Evolutionary conservation across 2,888 invertebrate species (phyloP).

Genomic region (Xylocampa areola): DNA sequence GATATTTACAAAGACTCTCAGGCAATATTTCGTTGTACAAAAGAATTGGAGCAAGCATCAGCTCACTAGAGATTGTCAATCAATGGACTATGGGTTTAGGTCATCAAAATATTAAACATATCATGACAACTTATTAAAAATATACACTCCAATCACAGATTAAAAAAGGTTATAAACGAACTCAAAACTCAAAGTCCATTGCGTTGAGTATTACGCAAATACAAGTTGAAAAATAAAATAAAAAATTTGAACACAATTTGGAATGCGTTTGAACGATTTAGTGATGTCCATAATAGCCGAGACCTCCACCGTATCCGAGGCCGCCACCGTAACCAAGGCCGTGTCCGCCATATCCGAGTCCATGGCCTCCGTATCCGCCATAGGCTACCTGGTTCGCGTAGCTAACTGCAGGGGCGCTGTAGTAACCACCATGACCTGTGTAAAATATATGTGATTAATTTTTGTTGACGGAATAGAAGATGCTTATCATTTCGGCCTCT

Average conservation of each 20-base stretch:
- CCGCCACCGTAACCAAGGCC: constrained; percentile 63
- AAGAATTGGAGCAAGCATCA: constrained; percentile 30
- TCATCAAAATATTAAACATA: constrained; percentile 18
- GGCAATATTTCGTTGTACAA: constrained; percentile 68
- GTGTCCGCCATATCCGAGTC: constrained; percentile 62
- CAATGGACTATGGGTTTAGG: constrained; percentile 20
- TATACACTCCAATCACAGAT: constrained; percentile 45
- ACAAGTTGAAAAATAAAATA: constrained; percentile 16
- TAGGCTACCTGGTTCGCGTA: constrained; percentile 63
- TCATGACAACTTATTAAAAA: constrained; percentile 30
- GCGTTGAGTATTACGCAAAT: constrained; percentile 57
- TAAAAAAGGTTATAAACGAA: constrained; percentile 34
- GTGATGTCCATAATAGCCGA: constrained; percentile 70
- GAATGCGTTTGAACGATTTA: constrained; percentile 57
- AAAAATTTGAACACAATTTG: constrained; percentile 40
- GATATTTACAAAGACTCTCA: constrained; percentile 75
- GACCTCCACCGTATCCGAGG: constrained; percentile 57
- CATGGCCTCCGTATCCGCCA: constrained; percentile 63
- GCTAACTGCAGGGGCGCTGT: constrained; percentile 66
- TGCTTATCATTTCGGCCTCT: too few species aligned
- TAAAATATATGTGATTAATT: constrained; percentile 6
- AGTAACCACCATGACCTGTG: constrained; percentile 56
- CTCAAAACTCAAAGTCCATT: constrained; percentile 38
- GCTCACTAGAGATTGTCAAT: constrained; percentile 14
- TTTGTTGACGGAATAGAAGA: too few species aligned